These are phyloP conservation scores for Mustelus asterias DNA, from an alignment of 2,113 vertebrate genomes.

Conservation along the genomic window DNA sequence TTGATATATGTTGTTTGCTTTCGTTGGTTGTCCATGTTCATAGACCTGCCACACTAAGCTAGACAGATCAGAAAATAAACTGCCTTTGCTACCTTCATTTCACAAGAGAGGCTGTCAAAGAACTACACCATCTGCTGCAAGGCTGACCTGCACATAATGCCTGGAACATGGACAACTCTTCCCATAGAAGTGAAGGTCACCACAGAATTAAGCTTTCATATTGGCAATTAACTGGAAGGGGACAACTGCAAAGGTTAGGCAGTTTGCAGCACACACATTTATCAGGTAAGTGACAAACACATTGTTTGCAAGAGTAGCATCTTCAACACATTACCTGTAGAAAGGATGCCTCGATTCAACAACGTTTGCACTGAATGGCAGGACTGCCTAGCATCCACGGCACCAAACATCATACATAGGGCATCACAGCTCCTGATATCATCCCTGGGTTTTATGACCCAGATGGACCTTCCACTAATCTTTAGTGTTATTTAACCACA, in stretches of 20 bases:
- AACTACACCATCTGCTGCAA: not conserved
- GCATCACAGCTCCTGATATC: not conserved
- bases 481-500: not conserved
- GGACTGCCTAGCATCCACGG: no score
- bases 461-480: not conserved
- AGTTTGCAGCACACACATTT: not conserved
- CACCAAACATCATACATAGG: not conserved
- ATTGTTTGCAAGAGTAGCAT: not conserved
- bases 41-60: not conserved
- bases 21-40: not conserved
- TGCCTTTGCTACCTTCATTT: not conserved
- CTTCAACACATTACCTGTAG: not conserved
- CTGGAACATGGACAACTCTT: not conserved
- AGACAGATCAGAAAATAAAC: conserved; percentile 9
- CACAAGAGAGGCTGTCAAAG: not conserved
- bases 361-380: not conserved
- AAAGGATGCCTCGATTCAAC: not conserved
- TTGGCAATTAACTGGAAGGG: not conserved
- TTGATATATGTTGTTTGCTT: not conserved
- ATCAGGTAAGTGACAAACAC: not conserved
- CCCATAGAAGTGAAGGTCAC: not conserved
- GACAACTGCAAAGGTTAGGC: not conserved
- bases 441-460: not conserved
- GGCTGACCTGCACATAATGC: not conserved
- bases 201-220: not conserved